Conservation (phyloP, 2,888 invertebrate genomes). For the Melinopterus prodromus region DNA sequence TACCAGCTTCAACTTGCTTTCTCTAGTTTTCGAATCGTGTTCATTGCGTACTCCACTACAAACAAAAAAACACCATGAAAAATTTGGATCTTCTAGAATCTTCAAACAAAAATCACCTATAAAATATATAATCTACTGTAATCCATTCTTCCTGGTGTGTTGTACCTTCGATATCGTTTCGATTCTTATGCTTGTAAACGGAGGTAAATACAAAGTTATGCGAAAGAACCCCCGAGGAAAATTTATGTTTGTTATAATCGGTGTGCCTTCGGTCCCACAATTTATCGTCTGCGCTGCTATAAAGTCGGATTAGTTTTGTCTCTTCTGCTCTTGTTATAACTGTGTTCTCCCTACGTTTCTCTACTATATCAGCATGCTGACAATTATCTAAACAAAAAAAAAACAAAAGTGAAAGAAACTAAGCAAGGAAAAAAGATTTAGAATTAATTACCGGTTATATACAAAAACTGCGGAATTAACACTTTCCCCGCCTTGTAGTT, state of each 20-base stretch:
- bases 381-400: constrained; percentile 52
- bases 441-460: constrained; percentile 59
- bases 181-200: constrained; percentile 68
- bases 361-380: constrained; percentile 53
- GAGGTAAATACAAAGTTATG: constrained; percentile 76
- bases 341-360: constrained; percentile 43
- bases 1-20: constrained; percentile 66
- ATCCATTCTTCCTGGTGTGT: constrained; percentile 80
- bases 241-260: constrained; percentile 56
- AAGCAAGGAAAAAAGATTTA: neutral
- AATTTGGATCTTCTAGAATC: too few species aligned
- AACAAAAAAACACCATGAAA: neutral
- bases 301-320: constrained; percentile 53
- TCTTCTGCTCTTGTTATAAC: constrained; percentile 47
- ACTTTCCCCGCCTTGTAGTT: constrained; percentile 29
- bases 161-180: constrained; percentile 68
- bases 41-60: constrained; percentile 46
- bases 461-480: constrained; percentile 35
- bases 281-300: constrained; percentile 43
- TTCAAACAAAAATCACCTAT: constrained; percentile 64
- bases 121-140: constrained; percentile 93
- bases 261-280: constrained; percentile 33
- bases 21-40: constrained; percentile 45
- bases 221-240: constrained; percentile 69
- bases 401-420: constrained; percentile 17